Evolutionary conservation across 37 sponge, comb jelly and placozoan genomes (phyloP).

Genomic region (Amphimedon queenslandica): DNA sequence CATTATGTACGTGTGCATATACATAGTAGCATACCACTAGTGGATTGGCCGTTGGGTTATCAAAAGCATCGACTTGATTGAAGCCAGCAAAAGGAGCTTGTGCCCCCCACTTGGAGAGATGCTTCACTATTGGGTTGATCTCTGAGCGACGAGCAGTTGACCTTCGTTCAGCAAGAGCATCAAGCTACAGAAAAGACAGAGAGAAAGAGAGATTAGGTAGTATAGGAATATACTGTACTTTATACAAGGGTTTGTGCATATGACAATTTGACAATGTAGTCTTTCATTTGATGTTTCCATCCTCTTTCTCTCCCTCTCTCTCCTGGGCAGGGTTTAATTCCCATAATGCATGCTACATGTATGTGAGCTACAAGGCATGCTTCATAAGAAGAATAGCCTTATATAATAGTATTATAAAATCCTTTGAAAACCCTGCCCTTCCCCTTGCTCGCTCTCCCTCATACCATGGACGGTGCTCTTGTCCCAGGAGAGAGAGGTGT

Average conservation of each 20-base stretch:
- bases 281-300: too few relatives aligned
- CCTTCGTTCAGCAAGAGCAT: too few relatives aligned
- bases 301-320: too few relatives aligned
- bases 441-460: background rate
- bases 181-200: background rate
- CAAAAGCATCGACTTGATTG: conserved; percentile 1
- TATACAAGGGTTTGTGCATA: too few relatives aligned
- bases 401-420: background rate
- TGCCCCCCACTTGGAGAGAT: conserved; percentile 12
- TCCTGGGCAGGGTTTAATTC: too few relatives aligned
- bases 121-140: conserved; percentile 11
- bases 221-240: too few relatives aligned
- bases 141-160: background rate
- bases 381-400: too few relatives aligned
- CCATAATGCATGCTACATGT: too few relatives aligned
- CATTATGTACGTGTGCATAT: too few relatives aligned
- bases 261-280: too few relatives aligned
- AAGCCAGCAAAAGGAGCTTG: conserved; percentile 27
- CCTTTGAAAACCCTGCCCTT: background rate
- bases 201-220: background rate
- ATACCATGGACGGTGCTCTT: background rate
- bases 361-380: too few relatives aligned
- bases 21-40: conserved; percentile 14
- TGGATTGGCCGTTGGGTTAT: background rate
- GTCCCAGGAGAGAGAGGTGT: too few relatives aligned